These are phyloP conservation scores for Muntiacus reevesi DNA, from an alignment of 2,113 vertebrate species.

Conservation along the genomic window DNA sequence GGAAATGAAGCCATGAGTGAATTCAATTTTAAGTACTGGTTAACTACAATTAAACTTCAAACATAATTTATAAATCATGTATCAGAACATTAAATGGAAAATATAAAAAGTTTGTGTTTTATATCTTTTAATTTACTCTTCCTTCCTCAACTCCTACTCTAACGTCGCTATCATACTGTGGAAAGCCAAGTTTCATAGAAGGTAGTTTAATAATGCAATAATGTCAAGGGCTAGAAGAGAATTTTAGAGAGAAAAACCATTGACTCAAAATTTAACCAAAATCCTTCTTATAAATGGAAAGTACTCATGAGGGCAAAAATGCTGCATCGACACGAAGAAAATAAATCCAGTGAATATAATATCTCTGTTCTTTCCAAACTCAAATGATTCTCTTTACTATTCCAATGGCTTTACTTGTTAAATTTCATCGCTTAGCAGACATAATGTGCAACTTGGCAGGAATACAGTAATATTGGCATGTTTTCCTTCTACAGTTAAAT, in stretches of 20 bases:
- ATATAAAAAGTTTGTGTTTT: background rate
- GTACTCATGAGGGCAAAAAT: background rate
- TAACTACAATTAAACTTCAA: slow-evolving; percentile 35
- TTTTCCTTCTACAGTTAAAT: background rate
- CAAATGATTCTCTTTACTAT: background rate
- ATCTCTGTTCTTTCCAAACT: background rate
- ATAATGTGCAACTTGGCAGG: background rate
- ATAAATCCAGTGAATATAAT: background rate
- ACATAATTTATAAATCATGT: background rate
- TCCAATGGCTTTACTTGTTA: background rate
- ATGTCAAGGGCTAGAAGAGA: background rate
- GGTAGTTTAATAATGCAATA: background rate
- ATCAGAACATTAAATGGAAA: background rate
- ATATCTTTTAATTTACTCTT: background rate
- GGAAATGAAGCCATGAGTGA: slow-evolving; percentile 15
- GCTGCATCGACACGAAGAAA: background rate
- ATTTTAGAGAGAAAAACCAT: background rate
- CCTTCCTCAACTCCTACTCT: background rate
- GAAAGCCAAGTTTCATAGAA: background rate
- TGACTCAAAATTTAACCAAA: background rate
- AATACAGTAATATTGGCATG: background rate
- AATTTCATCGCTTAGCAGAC: background rate
- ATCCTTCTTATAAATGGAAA: background rate
- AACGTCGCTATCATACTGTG: background rate
- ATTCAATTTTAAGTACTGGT: slow-evolving; percentile 23